Conservation (phyloP, 2,888 invertebrate species). For the Tenthredo mesomela region DNA sequence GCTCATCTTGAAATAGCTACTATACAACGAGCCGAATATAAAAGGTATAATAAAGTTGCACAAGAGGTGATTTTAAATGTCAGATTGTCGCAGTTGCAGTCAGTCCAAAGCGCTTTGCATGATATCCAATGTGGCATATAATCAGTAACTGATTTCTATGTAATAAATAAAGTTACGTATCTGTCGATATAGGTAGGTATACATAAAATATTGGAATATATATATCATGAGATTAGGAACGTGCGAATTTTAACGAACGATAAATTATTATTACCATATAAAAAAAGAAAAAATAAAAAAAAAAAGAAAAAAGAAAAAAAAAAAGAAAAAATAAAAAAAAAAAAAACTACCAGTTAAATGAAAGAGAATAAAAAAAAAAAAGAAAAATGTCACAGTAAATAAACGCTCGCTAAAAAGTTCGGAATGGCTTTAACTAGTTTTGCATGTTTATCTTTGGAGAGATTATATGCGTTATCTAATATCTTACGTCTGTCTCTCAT, state of each 20-base stretch:
- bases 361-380: background rate
- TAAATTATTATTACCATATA: background rate
- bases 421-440: slow-evolving; percentile 28
- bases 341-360: background rate
- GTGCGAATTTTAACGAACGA: background rate
- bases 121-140: background rate
- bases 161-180: background rate
- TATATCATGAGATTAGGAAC: background rate
- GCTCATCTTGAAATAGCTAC: background rate
- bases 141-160: background rate
- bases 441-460: slow-evolving; percentile 25
- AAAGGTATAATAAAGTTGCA: slow-evolving; percentile 19
- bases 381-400: background rate
- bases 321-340: background rate
- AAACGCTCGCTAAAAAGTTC: background rate
- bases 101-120: background rate
- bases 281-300: no score
- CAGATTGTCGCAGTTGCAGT: slow-evolving; percentile 29
- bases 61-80: slow-evolving; percentile 18
- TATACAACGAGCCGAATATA: background rate
- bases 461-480: slow-evolving; percentile 30
- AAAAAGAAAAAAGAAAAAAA: background rate
- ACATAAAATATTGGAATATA: background rate
- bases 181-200: background rate
- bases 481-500: slow-evolving; percentile 8